These are phyloP conservation scores for Colaptes auratus DNA, from an alignment of 2,113 vertebrate species.

Conservation along the genomic window DNA sequence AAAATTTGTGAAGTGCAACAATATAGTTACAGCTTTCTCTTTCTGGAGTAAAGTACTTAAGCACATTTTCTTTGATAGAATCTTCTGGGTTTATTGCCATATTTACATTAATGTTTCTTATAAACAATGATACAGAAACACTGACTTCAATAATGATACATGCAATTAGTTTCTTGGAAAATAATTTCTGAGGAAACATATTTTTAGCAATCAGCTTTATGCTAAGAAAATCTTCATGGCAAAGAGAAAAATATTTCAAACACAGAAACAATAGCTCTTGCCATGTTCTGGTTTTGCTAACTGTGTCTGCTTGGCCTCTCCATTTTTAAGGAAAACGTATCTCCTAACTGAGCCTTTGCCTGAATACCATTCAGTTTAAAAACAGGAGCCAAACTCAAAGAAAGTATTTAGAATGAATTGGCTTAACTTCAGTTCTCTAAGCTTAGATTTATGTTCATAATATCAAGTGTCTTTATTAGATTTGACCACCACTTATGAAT, in stretches of 20 bases:
- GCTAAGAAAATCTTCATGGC: neutral
- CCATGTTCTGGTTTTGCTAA: neutral
- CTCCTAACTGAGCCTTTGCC: neutral
- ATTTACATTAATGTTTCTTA: neutral
- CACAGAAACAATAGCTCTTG: neutral
- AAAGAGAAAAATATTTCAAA: neutral
- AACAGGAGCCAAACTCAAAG: neutral
- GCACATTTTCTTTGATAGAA: neutral
- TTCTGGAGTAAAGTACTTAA: neutral
- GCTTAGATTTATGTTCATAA: neutral
- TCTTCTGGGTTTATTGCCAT: slow-evolving; percentile 20
- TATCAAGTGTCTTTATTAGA: neutral
- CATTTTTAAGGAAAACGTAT: neutral
- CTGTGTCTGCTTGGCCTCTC: neutral
- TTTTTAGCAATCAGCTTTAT: neutral
- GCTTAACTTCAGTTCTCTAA: neutral
- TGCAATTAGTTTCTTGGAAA: slow-evolving; percentile 35
- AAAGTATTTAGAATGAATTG: neutral
- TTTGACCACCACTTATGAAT: accelerated
- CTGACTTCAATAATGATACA: slow-evolving; percentile 18
- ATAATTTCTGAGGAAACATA: neutral
- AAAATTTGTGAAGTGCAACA: neutral
- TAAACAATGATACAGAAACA: slow-evolving; percentile 35
- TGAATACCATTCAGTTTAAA: neutral
- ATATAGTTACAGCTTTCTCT: neutral